Conservation (phyloP, 2,888 invertebrate species). For the Parnassius mnemosyne region DNA sequence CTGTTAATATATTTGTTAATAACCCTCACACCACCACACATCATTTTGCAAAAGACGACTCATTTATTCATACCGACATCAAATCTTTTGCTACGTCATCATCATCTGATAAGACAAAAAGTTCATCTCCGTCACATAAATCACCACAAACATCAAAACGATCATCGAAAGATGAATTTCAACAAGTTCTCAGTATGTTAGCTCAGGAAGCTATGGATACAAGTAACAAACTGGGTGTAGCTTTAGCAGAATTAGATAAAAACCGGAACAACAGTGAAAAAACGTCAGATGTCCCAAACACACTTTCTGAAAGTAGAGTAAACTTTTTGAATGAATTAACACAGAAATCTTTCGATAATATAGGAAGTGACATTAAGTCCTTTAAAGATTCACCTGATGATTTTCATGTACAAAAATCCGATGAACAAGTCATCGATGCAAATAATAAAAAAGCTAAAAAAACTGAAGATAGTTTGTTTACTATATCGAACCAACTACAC, state of each 20-base stretch:
- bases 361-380: conserved; percentile 49
- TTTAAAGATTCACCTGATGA: conserved; percentile 51
- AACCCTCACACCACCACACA: conserved; percentile 67
- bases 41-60: conserved; percentile 77
- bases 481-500: conserved; percentile 72
- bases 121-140: conserved; percentile 79
- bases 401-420: conserved; percentile 35
- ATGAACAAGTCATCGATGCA: conserved; percentile 29
- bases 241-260: conserved; percentile 81
- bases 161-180: conserved; percentile 79
- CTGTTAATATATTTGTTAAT: conserved; percentile 74
- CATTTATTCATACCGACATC: conserved; percentile 75
- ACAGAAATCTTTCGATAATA: conserved; percentile 49
- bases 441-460: conserved; percentile 56
- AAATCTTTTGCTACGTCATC: conserved; percentile 72
- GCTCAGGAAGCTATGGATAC: conserved; percentile 89
- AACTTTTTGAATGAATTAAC: conserved; percentile 74
- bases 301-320: conserved; percentile 73
- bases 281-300: conserved; percentile 67
- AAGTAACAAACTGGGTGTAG: conserved; percentile 84
- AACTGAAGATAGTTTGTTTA: conserved; percentile 75
- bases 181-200: conserved; percentile 86
- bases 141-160: conserved; percentile 76
- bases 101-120: conserved; percentile 77
- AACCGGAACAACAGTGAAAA: conserved; percentile 67